Conservation (phyloP, 2,113 vertebrate genomes). For the Pangasianodon gigas region DNA sequence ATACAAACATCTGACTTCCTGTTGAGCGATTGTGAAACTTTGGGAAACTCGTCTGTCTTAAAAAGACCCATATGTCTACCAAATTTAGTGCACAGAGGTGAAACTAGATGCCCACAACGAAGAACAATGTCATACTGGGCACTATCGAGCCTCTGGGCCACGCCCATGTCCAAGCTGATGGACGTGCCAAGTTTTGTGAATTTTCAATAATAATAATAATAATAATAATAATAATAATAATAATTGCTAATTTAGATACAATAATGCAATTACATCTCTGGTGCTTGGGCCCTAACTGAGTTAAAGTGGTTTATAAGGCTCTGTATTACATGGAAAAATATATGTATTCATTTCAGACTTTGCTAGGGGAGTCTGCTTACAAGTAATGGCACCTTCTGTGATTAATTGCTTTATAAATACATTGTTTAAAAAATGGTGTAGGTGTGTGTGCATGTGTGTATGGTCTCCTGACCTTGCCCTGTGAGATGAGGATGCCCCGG, state of each 20-base stretch:
- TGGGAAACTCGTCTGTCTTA: too few species aligned
- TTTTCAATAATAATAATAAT: not conserved
- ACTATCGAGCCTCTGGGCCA: not conserved
- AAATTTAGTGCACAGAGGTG: too few species aligned
- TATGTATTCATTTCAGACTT: not conserved
- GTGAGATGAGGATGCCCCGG: conserved; percentile 93
- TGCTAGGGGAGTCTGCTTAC: not conserved
- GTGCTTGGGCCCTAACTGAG: not conserved
- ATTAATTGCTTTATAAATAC: not conserved
- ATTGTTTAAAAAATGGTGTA: not conserved
- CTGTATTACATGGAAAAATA: not conserved
- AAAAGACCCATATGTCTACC: too few species aligned
- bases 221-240: too few species aligned
- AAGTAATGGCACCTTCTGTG: not conserved
- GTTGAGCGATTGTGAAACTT: too few species aligned
- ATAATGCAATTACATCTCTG: too few species aligned
- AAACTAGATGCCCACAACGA: too few species aligned
- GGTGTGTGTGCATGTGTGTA: not conserved
- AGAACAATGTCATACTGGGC: too few species aligned
- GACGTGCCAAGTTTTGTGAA: too few species aligned
- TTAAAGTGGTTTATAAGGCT: not conserved
- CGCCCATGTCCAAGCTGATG: too few species aligned
- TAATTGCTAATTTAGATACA: too few species aligned
- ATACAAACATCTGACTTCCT: not conserved
- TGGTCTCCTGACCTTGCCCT: conserved; percentile 85